A percentile compares a stretch with the other conserved stretches of the same genome.
These are phyloP conservation scores for Montipora sp. DNA, from an alignment of 64 coral and sea anemone species.

Conservation along the genomic window DNA sequence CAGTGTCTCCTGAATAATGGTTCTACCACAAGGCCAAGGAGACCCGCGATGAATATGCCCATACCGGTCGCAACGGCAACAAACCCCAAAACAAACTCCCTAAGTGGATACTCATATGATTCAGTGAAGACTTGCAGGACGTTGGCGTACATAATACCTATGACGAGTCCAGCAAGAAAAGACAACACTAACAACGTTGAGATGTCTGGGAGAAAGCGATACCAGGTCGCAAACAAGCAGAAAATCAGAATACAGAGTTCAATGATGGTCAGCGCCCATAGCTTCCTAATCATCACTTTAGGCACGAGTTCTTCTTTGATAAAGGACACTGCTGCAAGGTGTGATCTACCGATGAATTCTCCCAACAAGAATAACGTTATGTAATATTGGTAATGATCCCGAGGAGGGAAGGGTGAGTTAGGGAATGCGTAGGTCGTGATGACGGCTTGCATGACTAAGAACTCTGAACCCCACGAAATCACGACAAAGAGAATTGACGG, in stretches of 20 bases:
- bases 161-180: constrained; percentile 70
- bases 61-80: constrained; percentile 81
- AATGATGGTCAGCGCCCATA: constrained; percentile 75
- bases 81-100: constrained; percentile 89
- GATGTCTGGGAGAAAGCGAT: constrained; percentile 78
- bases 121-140: constrained; percentile 80
- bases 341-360: constrained; percentile 86
- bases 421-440: constrained; percentile 85
- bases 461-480: constrained; percentile 86
- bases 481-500: constrained; percentile 53
- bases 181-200: constrained; percentile 45
- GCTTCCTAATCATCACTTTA: constrained; percentile 45
- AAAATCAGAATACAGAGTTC: constrained; percentile 80
- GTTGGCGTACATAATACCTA: constrained; percentile 75
- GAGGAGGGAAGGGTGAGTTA: constrained; percentile 79
- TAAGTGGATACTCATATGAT: constrained; percentile 65
- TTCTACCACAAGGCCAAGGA: constrained; percentile 79
- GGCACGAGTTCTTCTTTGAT: constrained; percentile 51
- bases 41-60: constrained; percentile 65
- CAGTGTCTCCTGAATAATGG: constrained; percentile 76
- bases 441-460: constrained; percentile 83
- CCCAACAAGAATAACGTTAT: constrained; percentile 77
- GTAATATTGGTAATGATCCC: constrained; percentile 95
- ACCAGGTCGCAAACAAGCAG: constrained; percentile 84
- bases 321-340: constrained; percentile 63